These are phyloP conservation scores for Hestina assimilis DNA, from an alignment of 1,140 invertebrate genomes.

Conservation along the genomic window DNA sequence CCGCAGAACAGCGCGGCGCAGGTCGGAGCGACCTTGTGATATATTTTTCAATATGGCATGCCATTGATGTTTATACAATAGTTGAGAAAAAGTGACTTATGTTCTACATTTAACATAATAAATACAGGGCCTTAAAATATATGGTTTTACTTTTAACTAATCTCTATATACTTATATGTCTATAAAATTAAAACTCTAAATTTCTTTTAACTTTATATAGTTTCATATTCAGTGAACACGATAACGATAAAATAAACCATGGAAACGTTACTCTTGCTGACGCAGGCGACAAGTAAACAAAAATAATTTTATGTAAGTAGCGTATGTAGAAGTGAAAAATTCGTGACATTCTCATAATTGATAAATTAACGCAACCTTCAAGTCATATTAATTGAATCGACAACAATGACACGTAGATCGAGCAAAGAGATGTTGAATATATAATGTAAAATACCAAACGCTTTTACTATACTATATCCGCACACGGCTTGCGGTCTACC, in stretches of 20 bases:
- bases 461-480: too few relatives aligned
- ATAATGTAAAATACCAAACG: not conserved
- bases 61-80: not conserved
- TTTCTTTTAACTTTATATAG: not conserved
- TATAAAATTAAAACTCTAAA: not conserved
- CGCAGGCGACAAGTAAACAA: not conserved
- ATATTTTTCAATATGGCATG: not conserved
- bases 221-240: not conserved
- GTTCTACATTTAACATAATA: too few relatives aligned
- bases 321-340: not conserved
- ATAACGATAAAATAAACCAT: not conserved
- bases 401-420: not conserved
- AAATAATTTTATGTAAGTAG: not conserved
- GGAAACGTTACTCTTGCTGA: not conserved
- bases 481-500: too few relatives aligned
- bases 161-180: too few relatives aligned
- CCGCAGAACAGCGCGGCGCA: conserved; percentile 19
- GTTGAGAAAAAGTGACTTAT: too few relatives aligned
- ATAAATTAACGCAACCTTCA: not conserved
- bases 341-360: not conserved
- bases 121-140: too few relatives aligned
- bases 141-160: too few relatives aligned
- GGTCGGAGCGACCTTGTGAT: not conserved
- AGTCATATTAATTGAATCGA: not conserved
- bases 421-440: too few relatives aligned